Evolutionary conservation across 2,888 invertebrate genomes (phyloP), one percentile per base, ranked within the genome.

Genomic region (Mesodorylaimus sp.): DNA sequence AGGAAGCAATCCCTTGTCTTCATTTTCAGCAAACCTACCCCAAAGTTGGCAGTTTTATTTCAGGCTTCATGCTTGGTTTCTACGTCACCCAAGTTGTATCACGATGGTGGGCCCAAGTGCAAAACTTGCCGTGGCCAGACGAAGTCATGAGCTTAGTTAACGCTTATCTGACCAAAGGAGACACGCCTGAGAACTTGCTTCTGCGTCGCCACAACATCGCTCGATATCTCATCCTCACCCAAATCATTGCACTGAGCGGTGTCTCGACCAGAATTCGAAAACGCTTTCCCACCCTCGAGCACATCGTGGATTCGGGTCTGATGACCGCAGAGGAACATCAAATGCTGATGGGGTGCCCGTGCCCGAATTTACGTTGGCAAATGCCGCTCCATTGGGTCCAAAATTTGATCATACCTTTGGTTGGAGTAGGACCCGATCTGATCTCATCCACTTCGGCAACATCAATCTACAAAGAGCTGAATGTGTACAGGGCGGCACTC

Each of bases 261-360:
- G 76, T 77, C 59, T 76, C 76, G 57, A 74, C 76, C 41, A 74
- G 76, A 0, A 76, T 77, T 39, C 76, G 76, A 66, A 67, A 73
- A 56, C 66, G 75, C 50, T 74, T 75, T 57, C 75, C 75, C 1
- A 75, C 74, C 1, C 65, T 74, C 51, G 75, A 75, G 48, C 75
- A 75, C 59, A 70, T 75, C 29, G 41, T 39, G 7, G 7, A 13
- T 7, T 13, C 41, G 7, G 41, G 41, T 10, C 21, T 39, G 21
- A 39, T 39, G 41, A 39, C 41, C 7, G 21, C 10, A 21, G 13
- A 19, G 41, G 41, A 39, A 21, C 41, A 39, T 21, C 41, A 39
- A 21, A 7, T 21, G n/a, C 21, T 19, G n/a, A 19, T 7, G 13
- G 21, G 21, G 7, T 7, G 7, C n/a, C 13, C 21, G 21, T 19